Percentiles rank a stretch among this genome's conserved stretches.
Conservation (phyloP, 2,797 vertebrate species). For the Loris lydekkerianus region DNA sequence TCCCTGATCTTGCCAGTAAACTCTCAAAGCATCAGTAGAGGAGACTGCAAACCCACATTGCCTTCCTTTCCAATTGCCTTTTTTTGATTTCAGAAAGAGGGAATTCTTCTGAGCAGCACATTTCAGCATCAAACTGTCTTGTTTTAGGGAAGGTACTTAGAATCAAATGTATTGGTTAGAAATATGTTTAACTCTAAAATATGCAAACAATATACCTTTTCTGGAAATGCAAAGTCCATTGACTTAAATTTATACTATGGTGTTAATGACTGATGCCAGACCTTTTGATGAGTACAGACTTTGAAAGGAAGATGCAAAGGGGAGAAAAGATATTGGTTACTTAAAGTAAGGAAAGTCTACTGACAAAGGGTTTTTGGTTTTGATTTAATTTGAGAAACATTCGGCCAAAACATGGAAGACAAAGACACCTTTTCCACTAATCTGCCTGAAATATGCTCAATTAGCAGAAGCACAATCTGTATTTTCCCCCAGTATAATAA, state of each 20-base stretch:
- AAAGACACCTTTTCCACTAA: background rate
- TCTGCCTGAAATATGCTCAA: background rate
- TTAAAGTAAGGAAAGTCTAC: background rate
- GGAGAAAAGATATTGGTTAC: background rate
- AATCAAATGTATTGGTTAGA: background rate
- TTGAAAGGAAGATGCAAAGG: background rate
- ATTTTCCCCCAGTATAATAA: background rate
- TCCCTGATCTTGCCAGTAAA: background rate
- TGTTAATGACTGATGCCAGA: background rate
- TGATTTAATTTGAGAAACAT: slow-evolving; percentile 4
- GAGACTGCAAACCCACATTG: background rate
- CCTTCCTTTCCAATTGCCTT: background rate
- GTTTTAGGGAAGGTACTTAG: slow-evolving; percentile 28
- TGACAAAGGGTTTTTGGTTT: background rate
- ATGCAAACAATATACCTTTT: background rate
- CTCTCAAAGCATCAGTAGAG: background rate
- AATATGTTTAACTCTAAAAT: background rate
- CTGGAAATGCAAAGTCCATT: background rate
- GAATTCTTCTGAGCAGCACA: background rate
- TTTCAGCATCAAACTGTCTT: background rate
- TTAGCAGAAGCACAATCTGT: background rate
- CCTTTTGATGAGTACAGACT: background rate
- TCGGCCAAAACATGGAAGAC: background rate
- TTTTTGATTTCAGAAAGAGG: background rate
- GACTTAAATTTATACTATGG: background rate